These are phyloP conservation scores for Drosophila paulistorum DNA, from an alignment of 1,140 invertebrate genomes.

Conservation along the genomic window DNA sequence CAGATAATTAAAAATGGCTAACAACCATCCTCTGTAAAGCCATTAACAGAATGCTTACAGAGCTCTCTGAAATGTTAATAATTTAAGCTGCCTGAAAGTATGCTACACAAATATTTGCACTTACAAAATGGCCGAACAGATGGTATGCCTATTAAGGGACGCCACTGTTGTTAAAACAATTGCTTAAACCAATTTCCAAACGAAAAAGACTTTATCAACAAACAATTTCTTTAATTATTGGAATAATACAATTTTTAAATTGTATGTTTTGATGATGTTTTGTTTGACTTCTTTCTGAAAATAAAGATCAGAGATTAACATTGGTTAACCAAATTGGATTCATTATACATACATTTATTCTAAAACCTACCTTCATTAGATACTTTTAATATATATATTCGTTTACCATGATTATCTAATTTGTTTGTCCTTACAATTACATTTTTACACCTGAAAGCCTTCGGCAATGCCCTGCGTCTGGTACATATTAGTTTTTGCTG, in stretches of 20 bases:
- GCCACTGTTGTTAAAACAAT: constrained; percentile 34
- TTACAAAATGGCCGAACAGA: neutral
- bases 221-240: no score
- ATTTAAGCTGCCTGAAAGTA: constrained; percentile 47
- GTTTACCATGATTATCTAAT: constrained; percentile 22
- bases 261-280: no score
- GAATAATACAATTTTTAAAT: no score
- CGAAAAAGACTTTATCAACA: no score
- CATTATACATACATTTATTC: no score
- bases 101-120: constrained; percentile 37
- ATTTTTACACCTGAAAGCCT: constrained; percentile 19
- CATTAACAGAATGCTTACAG: no score
- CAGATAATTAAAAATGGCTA: constrained; percentile 9
- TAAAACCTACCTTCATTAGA: neutral
- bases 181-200: no score
- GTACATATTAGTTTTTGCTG: constrained; percentile 21
- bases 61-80: neutral
- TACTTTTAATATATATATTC: neutral
- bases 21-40: no score
- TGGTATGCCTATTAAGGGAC: neutral
- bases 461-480: constrained; percentile 15
- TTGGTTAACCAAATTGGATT: no score
- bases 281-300: no score
- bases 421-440: constrained; percentile 34
- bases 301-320: no score